Evolutionary conservation across 2,888 invertebrate species (phyloP).

Genomic region (Zygaena filipendulae): DNA sequence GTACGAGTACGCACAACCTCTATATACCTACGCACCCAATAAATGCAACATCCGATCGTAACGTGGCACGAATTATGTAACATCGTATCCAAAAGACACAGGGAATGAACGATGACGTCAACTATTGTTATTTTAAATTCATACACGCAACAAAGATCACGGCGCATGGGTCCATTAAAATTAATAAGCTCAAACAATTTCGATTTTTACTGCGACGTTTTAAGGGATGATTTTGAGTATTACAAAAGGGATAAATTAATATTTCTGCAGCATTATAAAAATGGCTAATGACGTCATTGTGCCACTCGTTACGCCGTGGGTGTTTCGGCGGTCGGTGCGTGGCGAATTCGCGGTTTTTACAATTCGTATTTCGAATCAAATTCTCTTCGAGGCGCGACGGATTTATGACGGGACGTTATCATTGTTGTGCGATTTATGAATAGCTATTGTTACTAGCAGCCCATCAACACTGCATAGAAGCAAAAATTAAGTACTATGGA

Average conservation of each 20-base stretch:
- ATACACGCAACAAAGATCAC: constrained; percentile 33
- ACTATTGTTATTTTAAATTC: constrained; percentile 63
- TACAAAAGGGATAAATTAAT: no score
- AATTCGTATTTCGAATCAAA: constrained; percentile 41
- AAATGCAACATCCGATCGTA: constrained; percentile 50
- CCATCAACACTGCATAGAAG: no score
- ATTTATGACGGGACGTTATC: constrained; percentile 20
- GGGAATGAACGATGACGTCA: constrained; percentile 47
- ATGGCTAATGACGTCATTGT: constrained; percentile 43
- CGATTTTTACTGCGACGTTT: no score
- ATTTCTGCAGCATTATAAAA: constrained; percentile 11
- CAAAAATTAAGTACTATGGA: no score
- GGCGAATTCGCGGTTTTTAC: constrained; percentile 51
- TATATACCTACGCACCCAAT: constrained; percentile 30
- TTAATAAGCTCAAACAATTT: no score
- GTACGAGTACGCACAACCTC: no score
- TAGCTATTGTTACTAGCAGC: no score
- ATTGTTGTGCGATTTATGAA: constrained; percentile 16
- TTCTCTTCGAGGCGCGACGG: constrained; percentile 30
- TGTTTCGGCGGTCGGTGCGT: constrained; percentile 46
- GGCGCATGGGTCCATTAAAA: no score
- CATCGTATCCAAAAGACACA: constrained; percentile 53
- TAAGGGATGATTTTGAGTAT: no score
- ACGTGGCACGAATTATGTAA: constrained; percentile 42
- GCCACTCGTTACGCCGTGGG: constrained; percentile 48